Base-by-base conservation (phyloP, 2,888 invertebrate genomes). In the Byasa hedistus region DNA sequence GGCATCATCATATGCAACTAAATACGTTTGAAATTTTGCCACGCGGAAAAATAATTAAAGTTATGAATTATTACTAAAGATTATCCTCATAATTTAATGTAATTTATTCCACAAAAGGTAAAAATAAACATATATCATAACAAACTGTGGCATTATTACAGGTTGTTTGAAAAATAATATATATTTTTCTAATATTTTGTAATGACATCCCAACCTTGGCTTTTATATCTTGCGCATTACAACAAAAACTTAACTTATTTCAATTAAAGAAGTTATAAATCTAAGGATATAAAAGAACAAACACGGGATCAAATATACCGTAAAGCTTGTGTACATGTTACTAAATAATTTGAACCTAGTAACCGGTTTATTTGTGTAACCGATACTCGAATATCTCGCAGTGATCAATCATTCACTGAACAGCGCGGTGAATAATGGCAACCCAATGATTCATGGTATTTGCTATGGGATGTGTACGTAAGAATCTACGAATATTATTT, bases 371-470 rank as follows among this genome's bases (percentile, higher is more conserved):
- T 54, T 54, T 21, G 22, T n/a, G 52, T 54, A 54, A 54, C 22
- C 22, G 52, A 54, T 22, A 54, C 52, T 54, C 22, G 22, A 22
- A 22, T 54, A 12, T 22, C 52, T 54, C 52, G 21, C 52, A 21
- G 52, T 54, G 23, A 54, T 54, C 52, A 54, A 54, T 54, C 52
- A 54, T 12, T 54, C 22, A n/a, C 22, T 22, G n/a, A n/a, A n/a
- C 48, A 21, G 52, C 12, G 15, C 52, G 22, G 21, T 54, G 52
- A 54, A 54, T 54, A 54, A 54, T 54, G 52, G 22, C 22, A 54
- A 12, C 8, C 23, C n/a, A 21, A 54, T 54, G 52, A 54, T 54
- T 54, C 52, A 54, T 54, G 52, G 52, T 54, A 54, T 54, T 54
- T 54, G 52, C 52, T 21, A 54, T 54, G 52, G 52, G 52, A 48